Evolutionary conservation across 2,888 invertebrate genomes (phyloP).

Genomic region (Athrips mouffetella): DNA sequence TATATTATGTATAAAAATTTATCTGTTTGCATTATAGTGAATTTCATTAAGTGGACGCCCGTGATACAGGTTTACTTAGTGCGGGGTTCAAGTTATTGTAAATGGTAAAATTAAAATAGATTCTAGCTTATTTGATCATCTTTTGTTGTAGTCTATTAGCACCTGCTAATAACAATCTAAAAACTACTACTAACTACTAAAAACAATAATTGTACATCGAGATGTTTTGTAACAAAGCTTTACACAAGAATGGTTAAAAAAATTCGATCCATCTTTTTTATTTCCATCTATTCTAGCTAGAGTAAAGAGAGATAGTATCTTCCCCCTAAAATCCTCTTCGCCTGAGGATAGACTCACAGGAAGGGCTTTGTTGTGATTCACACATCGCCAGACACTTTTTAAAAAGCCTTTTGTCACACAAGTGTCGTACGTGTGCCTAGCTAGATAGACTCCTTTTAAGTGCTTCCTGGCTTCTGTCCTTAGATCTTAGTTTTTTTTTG

Average conservation of each 20-base stretch:
- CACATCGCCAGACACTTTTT: constrained; percentile 64
- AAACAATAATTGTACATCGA: too few species aligned
- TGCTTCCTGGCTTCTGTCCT: constrained; percentile 16
- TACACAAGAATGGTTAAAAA: too few species aligned
- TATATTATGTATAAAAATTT: too few species aligned
- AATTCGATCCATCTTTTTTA: not conserved
- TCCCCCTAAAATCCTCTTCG: not conserved
- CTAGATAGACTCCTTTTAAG: constrained; percentile 16
- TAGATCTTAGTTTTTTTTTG: constrained; percentile 2
- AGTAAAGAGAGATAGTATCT: constrained; percentile 2
- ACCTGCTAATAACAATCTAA: not conserved
- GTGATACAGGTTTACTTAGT: too few species aligned
- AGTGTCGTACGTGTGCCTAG: constrained; percentile 39
- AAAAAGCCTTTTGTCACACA: constrained; percentile 62
- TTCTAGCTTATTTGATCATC: not conserved
- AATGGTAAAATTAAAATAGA: too few species aligned
- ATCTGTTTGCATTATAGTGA: too few species aligned
- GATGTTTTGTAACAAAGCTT: too few species aligned
- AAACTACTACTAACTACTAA: too few species aligned
- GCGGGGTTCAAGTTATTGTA: too few species aligned
- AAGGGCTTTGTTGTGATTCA: constrained; percentile 57
- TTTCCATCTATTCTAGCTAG: not conserved
- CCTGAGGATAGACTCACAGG: constrained; percentile 22
- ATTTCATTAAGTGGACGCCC: too few species aligned
- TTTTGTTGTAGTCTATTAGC: not conserved